phyloP scores from a whole-genome alignment of 2,797 vertebrate species.

The Eleutherodactylus coqui region DNA sequence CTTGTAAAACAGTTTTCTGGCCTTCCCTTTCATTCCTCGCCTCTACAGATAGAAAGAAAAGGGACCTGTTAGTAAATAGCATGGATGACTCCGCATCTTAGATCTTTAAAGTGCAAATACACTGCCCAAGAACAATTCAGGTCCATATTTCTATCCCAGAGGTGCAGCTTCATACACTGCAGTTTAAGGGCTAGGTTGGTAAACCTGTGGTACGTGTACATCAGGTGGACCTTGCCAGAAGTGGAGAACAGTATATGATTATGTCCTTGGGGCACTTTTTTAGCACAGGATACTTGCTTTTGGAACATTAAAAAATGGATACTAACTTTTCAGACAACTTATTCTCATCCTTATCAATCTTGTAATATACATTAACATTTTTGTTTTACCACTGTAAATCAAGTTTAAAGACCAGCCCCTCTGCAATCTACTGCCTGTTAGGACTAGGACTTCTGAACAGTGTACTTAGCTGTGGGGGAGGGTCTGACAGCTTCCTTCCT shows the following conservation, averaged over 20 bases:
- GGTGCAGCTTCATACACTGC: not conserved
- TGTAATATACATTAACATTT: too few species aligned
- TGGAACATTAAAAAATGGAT: not conserved
- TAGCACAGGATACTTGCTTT: not conserved
- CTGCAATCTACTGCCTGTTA: too few species aligned
- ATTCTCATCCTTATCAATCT: too few species aligned
- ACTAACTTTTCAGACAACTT: too few species aligned
- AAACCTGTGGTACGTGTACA: not conserved
- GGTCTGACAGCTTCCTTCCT: too few species aligned
- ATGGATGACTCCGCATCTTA: not conserved
- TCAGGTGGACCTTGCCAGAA: not conserved
- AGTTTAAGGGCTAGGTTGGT: not conserved
- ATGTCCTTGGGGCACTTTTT: not conserved
- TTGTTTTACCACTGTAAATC: too few species aligned
- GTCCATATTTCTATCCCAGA: not conserved
- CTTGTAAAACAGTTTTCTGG: slow-evolving; percentile 96
- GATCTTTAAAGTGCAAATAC: not conserved
- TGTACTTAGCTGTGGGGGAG: too few species aligned
- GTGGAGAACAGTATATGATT: too few species aligned
- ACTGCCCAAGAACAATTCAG: not conserved
- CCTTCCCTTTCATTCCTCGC: slow-evolving; percentile 94
- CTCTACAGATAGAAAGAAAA: slow-evolving; percentile 75
- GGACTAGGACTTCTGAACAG: too few species aligned
- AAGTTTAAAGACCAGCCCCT: too few species aligned
- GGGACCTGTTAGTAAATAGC: not conserved